These are phyloP conservation scores for Zelleria hepariella DNA, from an alignment of 2,888 invertebrate genomes.

Conservation along the genomic window DNA sequence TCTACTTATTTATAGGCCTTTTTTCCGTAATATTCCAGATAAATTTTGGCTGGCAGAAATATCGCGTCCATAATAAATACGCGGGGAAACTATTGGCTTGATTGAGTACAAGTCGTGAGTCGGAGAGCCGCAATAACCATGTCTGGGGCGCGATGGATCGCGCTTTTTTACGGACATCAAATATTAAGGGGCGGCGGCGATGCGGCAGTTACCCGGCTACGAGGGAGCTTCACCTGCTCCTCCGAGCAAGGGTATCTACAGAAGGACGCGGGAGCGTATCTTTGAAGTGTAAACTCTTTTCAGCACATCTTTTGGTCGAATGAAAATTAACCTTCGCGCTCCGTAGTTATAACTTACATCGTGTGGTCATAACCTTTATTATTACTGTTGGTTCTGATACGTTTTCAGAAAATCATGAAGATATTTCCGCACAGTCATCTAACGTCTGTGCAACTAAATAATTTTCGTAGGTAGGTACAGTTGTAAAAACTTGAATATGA, in stretches of 20 bases:
- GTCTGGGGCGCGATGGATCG: conserved; percentile 46
- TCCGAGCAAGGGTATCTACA: conserved; percentile 14
- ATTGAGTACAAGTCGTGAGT: conserved; percentile 17
- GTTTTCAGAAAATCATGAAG: too few species aligned
- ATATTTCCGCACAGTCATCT: too few species aligned
- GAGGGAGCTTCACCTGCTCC: conserved; percentile 62
- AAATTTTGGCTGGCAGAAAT: neutral
- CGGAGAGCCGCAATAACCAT: conserved; percentile 36
- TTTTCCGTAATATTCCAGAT: neutral
- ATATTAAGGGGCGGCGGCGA: conserved; percentile 60
- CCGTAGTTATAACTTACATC: too few species aligned
- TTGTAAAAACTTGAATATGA: too few species aligned
- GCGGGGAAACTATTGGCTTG: neutral
- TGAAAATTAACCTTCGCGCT: too few species aligned
- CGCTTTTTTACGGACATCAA: conserved; percentile 56
- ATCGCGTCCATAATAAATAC: neutral
- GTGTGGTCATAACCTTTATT: too few species aligned
- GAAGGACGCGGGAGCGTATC: neutral
- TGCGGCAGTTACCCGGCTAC: conserved; percentile 55
- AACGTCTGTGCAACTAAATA: too few species aligned
- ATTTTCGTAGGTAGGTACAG: too few species aligned
- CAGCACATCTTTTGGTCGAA: too few species aligned
- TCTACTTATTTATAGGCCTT: neutral
- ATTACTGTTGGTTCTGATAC: too few species aligned
- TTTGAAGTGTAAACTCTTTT: too few species aligned